phyloP scores from a whole-genome alignment of 2,113 vertebrate species.

The Peucedramus taeniatus region DNA sequence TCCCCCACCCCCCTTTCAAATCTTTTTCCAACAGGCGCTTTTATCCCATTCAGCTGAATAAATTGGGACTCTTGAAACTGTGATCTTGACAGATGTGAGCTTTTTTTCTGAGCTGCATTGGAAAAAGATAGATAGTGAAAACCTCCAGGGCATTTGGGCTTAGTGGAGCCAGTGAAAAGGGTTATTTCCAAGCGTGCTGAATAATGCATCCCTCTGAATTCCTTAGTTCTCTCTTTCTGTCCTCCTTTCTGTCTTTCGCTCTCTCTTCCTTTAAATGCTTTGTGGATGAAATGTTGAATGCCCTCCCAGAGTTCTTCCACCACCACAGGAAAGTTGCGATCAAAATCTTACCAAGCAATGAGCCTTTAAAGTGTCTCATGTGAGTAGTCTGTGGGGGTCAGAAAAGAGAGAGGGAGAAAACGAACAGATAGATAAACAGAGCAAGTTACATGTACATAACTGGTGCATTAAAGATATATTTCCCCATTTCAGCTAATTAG shows the following conservation, averaged over 20 bases:
- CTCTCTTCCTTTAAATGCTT: constrained; percentile 25
- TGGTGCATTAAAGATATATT: constrained; percentile 28
- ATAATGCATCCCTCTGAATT: constrained; percentile 65
- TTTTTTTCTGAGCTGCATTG: constrained; percentile 48
- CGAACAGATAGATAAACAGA: neutral
- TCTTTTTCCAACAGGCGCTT: constrained; percentile 46
- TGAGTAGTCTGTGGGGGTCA: neutral
- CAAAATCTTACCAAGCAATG: neutral
- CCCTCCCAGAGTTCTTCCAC: neutral
- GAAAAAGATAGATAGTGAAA: constrained; percentile 64
- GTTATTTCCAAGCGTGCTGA: constrained; percentile 60
- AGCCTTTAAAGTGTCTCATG: neutral
- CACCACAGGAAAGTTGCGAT: neutral
- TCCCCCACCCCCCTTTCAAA: constrained; percentile 3
- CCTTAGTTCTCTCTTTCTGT: constrained; percentile 55
- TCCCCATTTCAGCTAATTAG: constrained; percentile 52
- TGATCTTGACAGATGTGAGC: constrained; percentile 68
- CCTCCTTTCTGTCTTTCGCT: constrained; percentile 27
- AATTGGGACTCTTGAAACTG: constrained; percentile 62
- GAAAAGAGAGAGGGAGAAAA: neutral
- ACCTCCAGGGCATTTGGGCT: constrained; percentile 65
- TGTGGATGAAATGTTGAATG: constrained; percentile 3
- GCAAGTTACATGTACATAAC: neutral
- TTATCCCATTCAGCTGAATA: constrained; percentile 64
- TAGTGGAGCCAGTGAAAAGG: constrained; percentile 64